Evolutionary conservation across 2,797 vertebrate species (phyloP).

Genomic region (Dromococcyx pavoninus): DNA sequence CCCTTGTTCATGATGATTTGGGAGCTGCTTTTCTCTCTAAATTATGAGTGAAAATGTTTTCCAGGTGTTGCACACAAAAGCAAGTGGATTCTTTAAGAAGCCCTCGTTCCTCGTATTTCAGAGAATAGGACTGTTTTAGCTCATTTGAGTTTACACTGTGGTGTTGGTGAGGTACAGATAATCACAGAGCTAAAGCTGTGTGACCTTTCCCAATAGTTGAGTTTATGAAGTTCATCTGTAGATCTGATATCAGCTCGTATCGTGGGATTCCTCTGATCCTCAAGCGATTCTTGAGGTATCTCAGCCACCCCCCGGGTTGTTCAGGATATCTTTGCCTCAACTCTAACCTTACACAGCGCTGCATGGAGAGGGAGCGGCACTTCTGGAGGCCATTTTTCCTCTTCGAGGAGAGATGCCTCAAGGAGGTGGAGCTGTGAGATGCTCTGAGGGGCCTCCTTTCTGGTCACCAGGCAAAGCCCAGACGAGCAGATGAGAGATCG

Average conservation of each 20-base stretch:
- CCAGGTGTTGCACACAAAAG: background rate
- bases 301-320: background rate
- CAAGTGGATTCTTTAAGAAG: background rate
- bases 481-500: background rate
- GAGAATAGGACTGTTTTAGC: slow-evolving; percentile 68
- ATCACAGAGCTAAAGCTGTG: background rate
- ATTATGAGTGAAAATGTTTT: background rate
- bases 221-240: background rate
- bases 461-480: background rate
- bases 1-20: background rate
- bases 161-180: slow-evolving; percentile 46
- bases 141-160: slow-evolving; percentile 54
- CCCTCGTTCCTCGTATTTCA: background rate
- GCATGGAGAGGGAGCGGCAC: background rate
- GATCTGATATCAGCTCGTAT: background rate
- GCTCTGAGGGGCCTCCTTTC: background rate
- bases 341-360: accelerated
- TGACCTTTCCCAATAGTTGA: background rate
- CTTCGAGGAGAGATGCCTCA: background rate
- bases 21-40: background rate
- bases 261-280: background rate
- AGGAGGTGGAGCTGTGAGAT: no score
- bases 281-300: no score
- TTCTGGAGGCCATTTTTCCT: background rate
- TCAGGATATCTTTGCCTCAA: background rate